phyloP scores from a whole-genome alignment of 2,888 invertebrate species.

The Nipponacmea schrenckii region DNA sequence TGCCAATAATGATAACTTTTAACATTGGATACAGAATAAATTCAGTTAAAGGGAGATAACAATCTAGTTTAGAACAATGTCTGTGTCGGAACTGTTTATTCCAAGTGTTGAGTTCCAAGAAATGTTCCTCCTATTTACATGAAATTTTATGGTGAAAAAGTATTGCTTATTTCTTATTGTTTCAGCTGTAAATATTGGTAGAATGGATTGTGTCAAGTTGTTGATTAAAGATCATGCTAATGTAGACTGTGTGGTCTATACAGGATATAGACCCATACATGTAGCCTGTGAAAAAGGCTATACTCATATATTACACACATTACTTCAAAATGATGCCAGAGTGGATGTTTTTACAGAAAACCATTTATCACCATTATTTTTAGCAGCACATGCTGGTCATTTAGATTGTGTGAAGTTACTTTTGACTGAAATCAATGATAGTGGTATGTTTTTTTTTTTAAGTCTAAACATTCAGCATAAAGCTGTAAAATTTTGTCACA shows the following conservation, averaged over 20 bases:
- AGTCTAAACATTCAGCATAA: too few species aligned
- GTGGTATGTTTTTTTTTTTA: slow-evolving; percentile 29
- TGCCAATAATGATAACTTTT: too few species aligned
- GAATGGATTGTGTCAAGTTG: slow-evolving; percentile 45
- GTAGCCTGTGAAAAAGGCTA: slow-evolving; percentile 47
- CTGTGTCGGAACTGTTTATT: too few species aligned
- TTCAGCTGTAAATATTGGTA: slow-evolving; percentile 45
- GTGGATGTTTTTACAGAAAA: slow-evolving; percentile 50
- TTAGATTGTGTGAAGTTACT: slow-evolving; percentile 55
- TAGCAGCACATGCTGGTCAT: slow-evolving; percentile 63
- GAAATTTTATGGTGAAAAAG: too few species aligned
- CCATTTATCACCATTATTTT: slow-evolving; percentile 62
- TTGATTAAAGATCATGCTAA: slow-evolving; percentile 52
- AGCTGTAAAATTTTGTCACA: too few species aligned
- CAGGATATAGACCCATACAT: slow-evolving; percentile 57
- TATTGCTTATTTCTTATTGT: too few species aligned
- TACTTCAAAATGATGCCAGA: slow-evolving; percentile 47
- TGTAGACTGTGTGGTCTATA: slow-evolving; percentile 51
- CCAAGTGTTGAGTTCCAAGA: too few species aligned
- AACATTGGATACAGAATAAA: too few species aligned
- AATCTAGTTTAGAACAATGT: too few species aligned
- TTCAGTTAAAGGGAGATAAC: too few species aligned
- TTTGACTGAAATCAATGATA: slow-evolving; percentile 46
- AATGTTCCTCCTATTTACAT: too few species aligned
- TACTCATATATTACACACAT: slow-evolving; percentile 32